These are phyloP conservation scores for Novumbra hubbsi DNA, from an alignment of 2,797 vertebrate species.

Conservation along the genomic window DNA sequence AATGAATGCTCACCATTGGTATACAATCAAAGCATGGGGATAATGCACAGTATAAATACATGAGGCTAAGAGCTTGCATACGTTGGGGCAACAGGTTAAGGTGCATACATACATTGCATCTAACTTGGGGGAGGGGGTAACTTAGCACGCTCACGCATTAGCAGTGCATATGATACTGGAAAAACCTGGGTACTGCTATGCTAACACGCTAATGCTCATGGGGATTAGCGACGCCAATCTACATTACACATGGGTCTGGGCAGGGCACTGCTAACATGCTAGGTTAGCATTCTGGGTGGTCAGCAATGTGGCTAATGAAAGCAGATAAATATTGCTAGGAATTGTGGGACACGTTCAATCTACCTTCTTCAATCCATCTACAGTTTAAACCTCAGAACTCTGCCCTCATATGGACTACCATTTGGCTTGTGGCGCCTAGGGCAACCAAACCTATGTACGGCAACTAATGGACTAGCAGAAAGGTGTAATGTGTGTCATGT, in stretches of 20 bases:
- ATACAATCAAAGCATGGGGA: conserved; percentile 72
- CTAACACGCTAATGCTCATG: conserved; percentile 42
- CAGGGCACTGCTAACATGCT: not conserved
- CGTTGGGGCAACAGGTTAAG: conserved; percentile 63
- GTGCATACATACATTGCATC: conserved; percentile 61
- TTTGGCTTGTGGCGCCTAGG: not conserved
- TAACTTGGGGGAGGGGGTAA: conserved; percentile 59
- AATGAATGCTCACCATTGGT: conserved; percentile 75
- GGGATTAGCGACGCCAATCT: not conserved
- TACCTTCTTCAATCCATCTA: not conserved
- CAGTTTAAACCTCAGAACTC: not conserved
- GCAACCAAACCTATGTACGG: not conserved
- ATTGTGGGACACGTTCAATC: not conserved
- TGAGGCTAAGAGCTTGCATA: conserved; percentile 62
- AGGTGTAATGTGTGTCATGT: not conserved
- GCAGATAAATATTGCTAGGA: not conserved
- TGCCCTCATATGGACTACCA: not conserved
- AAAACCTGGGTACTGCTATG: conserved; percentile 41
- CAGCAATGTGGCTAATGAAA: conserved; percentile 18
- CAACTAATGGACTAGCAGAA: not conserved
- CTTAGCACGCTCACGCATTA: conserved; percentile 51
- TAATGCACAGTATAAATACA: conserved; percentile 60
- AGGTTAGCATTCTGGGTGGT: not conserved
- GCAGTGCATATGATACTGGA: conserved; percentile 34
- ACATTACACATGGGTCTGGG: not conserved